phyloP scores from a whole-genome alignment of 2,888 invertebrate genomes.

The Syrista parreyssii region DNA sequence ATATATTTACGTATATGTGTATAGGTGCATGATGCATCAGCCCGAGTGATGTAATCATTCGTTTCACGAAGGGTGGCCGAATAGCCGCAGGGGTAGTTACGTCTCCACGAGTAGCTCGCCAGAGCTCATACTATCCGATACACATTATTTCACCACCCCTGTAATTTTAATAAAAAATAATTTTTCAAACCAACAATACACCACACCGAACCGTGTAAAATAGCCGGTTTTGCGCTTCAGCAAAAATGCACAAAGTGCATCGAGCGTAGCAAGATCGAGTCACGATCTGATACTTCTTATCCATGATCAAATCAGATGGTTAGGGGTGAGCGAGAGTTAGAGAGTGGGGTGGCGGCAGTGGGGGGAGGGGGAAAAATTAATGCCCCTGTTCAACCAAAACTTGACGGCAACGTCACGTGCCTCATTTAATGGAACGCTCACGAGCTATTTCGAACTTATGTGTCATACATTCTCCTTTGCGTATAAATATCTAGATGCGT shows the following conservation, averaged over 20 bases:
- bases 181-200: background rate
- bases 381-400: background rate
- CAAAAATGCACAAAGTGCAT: background rate
- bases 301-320: background rate
- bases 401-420: background rate
- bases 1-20: background rate
- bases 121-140: background rate
- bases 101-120: background rate
- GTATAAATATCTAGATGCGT: slow-evolving; percentile 40
- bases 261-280: background rate
- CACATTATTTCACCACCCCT: background rate
- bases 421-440: slow-evolving; percentile 45
- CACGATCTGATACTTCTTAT: background rate
- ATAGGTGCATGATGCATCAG: slow-evolving; percentile 45
- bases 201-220: background rate
- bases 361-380: background rate
- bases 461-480: slow-evolving; percentile 49
- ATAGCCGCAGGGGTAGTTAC: slow-evolving; percentile 25
- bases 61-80: slow-evolving; percentile 41
- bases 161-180: background rate
- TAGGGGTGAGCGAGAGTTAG: background rate
- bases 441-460: slow-evolving; percentile 49
- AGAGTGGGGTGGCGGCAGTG: no score
- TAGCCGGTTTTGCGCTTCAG: background rate
- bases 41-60: slow-evolving; percentile 52